Conservation (phyloP, 2,797 vertebrate species). For the Myotis vivesi region DNA sequence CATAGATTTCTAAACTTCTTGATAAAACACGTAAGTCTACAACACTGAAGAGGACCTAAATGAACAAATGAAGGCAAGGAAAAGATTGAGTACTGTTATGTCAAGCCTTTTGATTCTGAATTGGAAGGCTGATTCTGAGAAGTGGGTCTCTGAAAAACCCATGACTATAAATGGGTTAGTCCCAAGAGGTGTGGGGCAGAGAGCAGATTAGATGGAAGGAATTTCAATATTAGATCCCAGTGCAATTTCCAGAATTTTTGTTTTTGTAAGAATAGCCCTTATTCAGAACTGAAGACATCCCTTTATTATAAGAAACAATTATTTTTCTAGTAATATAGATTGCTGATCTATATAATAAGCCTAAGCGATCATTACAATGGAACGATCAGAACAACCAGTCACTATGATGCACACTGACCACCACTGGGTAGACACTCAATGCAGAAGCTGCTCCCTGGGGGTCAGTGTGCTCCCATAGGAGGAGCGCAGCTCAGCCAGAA, state of each 20-base stretch:
- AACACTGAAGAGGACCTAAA: not conserved
- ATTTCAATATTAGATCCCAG: not conserved
- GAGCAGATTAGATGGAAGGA: not conserved
- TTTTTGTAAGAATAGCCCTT: not conserved
- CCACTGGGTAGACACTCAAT: too few species aligned
- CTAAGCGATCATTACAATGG: too few species aligned
- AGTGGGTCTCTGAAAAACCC: not conserved
- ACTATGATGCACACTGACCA: too few species aligned
- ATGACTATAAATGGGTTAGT: not conserved
- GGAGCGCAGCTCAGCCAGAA: too few species aligned
- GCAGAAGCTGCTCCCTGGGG: too few species aligned
- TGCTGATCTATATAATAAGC: not conserved
- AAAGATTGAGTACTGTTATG: not conserved
- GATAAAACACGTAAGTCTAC: not conserved
- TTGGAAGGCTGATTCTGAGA: not conserved
- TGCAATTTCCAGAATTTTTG: not conserved
- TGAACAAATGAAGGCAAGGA: not conserved
- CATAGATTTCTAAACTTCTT: not conserved
- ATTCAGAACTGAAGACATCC: not conserved
- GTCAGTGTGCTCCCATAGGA: too few species aligned
- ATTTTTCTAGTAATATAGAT: not conserved
- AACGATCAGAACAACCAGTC: too few species aligned
- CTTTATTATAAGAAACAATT: not conserved
- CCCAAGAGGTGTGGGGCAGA: not conserved
- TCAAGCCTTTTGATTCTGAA: not conserved